Conservation (phyloP, 2,888 invertebrate genomes). For the Acronicta aceris region DNA sequence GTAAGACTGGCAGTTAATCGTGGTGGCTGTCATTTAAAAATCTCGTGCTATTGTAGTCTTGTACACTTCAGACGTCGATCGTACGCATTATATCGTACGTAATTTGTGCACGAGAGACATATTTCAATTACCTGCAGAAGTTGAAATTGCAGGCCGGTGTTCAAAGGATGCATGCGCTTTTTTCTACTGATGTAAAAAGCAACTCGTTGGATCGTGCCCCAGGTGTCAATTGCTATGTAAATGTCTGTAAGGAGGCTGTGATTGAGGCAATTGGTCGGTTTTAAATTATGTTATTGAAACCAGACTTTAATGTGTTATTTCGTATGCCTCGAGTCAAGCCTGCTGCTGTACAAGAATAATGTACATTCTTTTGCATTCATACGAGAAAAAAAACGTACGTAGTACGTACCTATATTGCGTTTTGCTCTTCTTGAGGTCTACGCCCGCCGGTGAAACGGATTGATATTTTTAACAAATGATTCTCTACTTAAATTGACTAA, state of each 20-base stretch:
- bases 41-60: conserved; percentile 39
- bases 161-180: conserved; percentile 44
- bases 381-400: conserved; percentile 5
- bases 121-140: conserved; percentile 69
- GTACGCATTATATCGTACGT: conserved; percentile 1
- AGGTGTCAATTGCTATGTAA: conserved; percentile 77
- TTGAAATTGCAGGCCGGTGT: conserved; percentile 70
- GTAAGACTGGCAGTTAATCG: conserved; percentile 19
- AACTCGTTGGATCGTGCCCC: conserved; percentile 59
- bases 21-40: conserved; percentile 22
- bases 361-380: conserved; percentile 24
- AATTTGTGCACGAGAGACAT: conserved; percentile 51
- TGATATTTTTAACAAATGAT: too few relatives aligned
- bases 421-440: neutral
- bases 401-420: conserved; percentile 7
- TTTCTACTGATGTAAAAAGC: conserved; percentile 46
- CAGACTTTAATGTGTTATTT: conserved; percentile 53
- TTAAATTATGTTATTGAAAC: conserved; percentile 70
- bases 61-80: conserved; percentile 12
- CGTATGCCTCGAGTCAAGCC: conserved; percentile 34
- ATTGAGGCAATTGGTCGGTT: conserved; percentile 61
- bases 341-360: conserved; percentile 16
- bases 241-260: conserved; percentile 63
- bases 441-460: too few relatives aligned
- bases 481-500: too few relatives aligned